These are phyloP conservation scores for Bubo blakistoni DNA, from an alignment of 2,113 vertebrate genomes.

Conservation along the genomic window DNA sequence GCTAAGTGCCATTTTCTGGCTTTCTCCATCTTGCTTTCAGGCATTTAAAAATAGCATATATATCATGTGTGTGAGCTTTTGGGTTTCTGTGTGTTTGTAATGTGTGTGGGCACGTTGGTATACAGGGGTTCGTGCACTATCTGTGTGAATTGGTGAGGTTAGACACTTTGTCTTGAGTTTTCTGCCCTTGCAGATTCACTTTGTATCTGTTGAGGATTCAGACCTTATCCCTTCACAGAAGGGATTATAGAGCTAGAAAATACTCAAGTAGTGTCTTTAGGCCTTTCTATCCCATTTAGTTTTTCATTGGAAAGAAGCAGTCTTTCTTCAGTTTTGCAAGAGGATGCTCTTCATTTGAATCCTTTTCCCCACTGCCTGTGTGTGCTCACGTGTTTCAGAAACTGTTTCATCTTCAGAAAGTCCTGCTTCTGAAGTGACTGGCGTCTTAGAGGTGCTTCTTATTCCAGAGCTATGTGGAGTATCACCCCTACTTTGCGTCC, in stretches of 20 bases:
- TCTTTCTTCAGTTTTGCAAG: background rate
- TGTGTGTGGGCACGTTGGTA: background rate
- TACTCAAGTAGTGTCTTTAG: background rate
- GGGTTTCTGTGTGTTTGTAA: background rate
- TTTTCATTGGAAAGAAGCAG: background rate
- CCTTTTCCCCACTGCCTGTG: background rate
- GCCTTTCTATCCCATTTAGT: background rate
- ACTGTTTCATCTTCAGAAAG: background rate
- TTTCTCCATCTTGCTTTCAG: background rate
- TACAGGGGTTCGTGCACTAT: rapidly evolving
- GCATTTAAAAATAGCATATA: rapidly evolving
- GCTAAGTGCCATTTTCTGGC: background rate
- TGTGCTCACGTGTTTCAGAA: background rate
- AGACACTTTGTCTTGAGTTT: background rate
- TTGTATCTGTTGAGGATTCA: background rate
- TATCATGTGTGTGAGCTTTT: rapidly evolving
- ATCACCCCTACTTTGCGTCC: background rate
- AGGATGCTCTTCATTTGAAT: background rate
- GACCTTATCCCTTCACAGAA: background rate
- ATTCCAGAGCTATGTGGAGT: background rate
- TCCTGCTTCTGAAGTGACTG: background rate
- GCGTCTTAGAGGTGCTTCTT: background rate
- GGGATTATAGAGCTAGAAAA: background rate
- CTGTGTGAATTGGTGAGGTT: background rate
- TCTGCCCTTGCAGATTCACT: background rate